phyloP scores from a whole-genome alignment of 2,113 vertebrate species.

The Trinectes maculatus region DNA sequence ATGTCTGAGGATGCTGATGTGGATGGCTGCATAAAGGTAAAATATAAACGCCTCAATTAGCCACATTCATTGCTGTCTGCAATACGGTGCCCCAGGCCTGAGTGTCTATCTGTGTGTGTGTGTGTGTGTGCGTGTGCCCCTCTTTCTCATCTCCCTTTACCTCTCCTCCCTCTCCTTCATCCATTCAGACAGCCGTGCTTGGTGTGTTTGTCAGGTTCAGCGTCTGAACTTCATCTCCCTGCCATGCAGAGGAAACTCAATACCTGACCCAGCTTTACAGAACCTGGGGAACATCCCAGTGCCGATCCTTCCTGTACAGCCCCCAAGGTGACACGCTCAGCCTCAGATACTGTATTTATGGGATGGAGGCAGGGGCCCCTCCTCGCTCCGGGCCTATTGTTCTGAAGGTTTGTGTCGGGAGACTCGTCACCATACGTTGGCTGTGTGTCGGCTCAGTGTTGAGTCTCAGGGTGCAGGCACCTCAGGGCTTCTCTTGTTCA shows the following conservation, averaged over 20 bases:
- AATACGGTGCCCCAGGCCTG: constrained; percentile 16
- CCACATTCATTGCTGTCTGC: constrained; percentile 38
- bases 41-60: constrained; percentile 35
- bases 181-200: constrained; percentile 43
- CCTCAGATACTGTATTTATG: constrained; percentile 53
- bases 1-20: constrained; percentile 5
- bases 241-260: constrained; percentile 69
- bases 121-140: background rate
- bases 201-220: constrained; percentile 63
- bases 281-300: constrained; percentile 36
- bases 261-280: constrained; percentile 42
- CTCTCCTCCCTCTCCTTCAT: constrained; percentile 40
- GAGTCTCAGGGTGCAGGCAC: constrained; percentile 53
- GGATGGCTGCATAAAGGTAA: constrained; percentile 10
- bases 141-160: no score
- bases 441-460: constrained; percentile 24
- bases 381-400: constrained; percentile 30
- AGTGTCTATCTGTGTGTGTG: constrained; percentile 2
- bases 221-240: constrained; percentile 48
- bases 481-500: constrained; percentile 52
- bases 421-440: constrained; percentile 20
- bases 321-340: constrained; percentile 45
- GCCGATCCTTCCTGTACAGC: constrained; percentile 50
- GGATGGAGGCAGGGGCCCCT: constrained; percentile 3
- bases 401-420: constrained; percentile 22